These are phyloP conservation scores for Cartodere bifasciata DNA, from an alignment of 2,888 invertebrate genomes.

Conservation along the genomic window DNA sequence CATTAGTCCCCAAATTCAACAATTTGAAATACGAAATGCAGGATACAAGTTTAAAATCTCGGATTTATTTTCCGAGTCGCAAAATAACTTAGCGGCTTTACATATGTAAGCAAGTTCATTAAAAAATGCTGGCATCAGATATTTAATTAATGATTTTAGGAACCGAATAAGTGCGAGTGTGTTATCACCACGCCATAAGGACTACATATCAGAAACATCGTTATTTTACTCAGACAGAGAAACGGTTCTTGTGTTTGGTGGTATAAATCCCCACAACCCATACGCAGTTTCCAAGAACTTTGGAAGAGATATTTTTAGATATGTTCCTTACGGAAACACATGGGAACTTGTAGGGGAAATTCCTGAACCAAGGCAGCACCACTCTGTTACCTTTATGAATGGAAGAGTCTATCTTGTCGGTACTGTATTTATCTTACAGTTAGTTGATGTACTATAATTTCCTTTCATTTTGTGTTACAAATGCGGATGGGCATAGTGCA, in stretches of 20 bases:
- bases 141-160: slow-evolving; percentile 14
- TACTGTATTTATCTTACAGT: slow-evolving; percentile 20
- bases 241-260: slow-evolving; percentile 55
- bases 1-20: too few relatives aligned
- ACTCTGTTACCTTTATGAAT: slow-evolving; percentile 48
- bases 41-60: too few relatives aligned
- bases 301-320: slow-evolving; percentile 49
- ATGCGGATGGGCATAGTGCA: neutral
- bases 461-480: neutral
- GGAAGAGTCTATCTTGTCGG: slow-evolving; percentile 57
- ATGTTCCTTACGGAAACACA: slow-evolving; percentile 43
- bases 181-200: slow-evolving; percentile 15
- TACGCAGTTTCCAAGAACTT: slow-evolving; percentile 44
- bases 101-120: too few relatives aligned
- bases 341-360: slow-evolving; percentile 58
- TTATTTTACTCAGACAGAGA: slow-evolving; percentile 46
- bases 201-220: slow-evolving; percentile 26
- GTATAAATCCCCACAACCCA: slow-evolving; percentile 49
- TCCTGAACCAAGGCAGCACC: slow-evolving; percentile 58
- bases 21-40: too few relatives aligned
- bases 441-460: neutral
- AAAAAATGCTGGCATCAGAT: too few relatives aligned
- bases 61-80: too few relatives aligned
- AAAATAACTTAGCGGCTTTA: too few relatives aligned
- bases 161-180: slow-evolving; percentile 17